phyloP scores from a whole-genome alignment of 92 coral and sea anemone genomes.

The Palythoa grandiflora region DNA sequence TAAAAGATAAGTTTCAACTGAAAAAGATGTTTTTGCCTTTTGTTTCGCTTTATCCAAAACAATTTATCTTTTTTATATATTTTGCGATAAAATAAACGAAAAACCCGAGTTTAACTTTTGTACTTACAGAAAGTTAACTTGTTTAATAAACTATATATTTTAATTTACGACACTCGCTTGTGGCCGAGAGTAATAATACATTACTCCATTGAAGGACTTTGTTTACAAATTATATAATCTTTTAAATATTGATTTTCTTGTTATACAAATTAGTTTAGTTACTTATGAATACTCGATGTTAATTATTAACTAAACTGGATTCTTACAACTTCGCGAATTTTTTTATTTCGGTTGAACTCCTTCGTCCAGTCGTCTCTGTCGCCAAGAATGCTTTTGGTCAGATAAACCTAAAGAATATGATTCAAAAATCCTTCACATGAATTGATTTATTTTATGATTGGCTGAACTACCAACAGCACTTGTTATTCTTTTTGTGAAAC shows the following conservation, averaged over 20 bases:
- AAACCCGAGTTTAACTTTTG: background rate
- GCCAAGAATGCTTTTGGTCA: slow-evolving; percentile 52
- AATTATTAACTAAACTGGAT: slow-evolving; percentile 15
- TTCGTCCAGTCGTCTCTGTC: slow-evolving; percentile 58
- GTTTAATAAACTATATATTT: background rate
- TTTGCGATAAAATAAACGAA: background rate
- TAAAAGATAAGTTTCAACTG: background rate
- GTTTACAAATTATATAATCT: background rate
- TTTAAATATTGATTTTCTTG: background rate
- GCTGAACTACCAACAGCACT: background rate
- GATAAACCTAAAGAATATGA: slow-evolving; percentile 34
- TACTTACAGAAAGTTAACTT: background rate
- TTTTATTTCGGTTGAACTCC: slow-evolving; percentile 66
- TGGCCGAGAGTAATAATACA: too few species aligned
- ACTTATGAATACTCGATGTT: slow-evolving; percentile 22
- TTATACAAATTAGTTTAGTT: background rate
- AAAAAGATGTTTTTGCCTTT: background rate
- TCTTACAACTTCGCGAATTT: slow-evolving; percentile 76
- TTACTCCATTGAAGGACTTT: too few species aligned
- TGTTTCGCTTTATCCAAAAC: background rate
- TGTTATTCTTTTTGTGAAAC: too few species aligned
- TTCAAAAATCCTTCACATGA: slow-evolving; percentile 29
- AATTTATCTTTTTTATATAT: background rate
- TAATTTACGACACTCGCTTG: background rate
- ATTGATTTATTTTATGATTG: background rate